These are phyloP conservation scores for Stenichneumon culpator DNA, from an alignment of 2,888 invertebrate genomes.

Conservation along the genomic window DNA sequence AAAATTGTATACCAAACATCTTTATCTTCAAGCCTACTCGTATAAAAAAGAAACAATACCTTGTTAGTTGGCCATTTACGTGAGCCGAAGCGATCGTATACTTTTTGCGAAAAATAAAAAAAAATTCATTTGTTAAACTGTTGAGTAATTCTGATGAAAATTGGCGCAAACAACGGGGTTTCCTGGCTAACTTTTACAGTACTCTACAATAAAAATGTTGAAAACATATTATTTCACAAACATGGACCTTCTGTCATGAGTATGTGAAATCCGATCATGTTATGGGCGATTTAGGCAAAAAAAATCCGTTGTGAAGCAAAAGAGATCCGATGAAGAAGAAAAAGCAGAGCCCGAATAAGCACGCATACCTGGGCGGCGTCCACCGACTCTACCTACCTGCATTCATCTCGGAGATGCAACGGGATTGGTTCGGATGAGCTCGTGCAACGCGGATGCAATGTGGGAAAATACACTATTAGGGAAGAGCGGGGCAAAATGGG, in stretches of 20 bases:
- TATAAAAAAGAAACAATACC: too few relatives aligned
- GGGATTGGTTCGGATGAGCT: conserved; percentile 52
- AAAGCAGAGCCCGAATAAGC: conserved; percentile 44
- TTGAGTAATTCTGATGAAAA: background rate
- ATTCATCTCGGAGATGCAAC: conserved; percentile 31
- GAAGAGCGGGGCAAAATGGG: too few relatives aligned
- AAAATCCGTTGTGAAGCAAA: background rate
- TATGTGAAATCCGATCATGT: background rate
- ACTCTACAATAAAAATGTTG: background rate
- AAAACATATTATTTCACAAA: background rate
- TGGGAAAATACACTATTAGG: conserved; percentile 49
- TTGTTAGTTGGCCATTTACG: background rate
- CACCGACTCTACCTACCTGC: conserved; percentile 41
- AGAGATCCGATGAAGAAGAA: conserved; percentile 16
- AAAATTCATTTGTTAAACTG: background rate
- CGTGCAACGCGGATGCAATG: conserved; percentile 45
- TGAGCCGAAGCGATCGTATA: background rate
- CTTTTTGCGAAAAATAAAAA: background rate
- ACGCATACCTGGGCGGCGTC: conserved; percentile 61
- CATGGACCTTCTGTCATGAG: background rate
- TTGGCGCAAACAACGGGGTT: background rate
- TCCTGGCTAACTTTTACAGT: background rate
- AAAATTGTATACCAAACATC: too few relatives aligned
- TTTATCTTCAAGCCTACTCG: too few relatives aligned
- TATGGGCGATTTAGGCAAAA: background rate